phyloP scores from a whole-genome alignment of 53 echinoderm and acorn worm species.

The Apostichopus leukothele region DNA sequence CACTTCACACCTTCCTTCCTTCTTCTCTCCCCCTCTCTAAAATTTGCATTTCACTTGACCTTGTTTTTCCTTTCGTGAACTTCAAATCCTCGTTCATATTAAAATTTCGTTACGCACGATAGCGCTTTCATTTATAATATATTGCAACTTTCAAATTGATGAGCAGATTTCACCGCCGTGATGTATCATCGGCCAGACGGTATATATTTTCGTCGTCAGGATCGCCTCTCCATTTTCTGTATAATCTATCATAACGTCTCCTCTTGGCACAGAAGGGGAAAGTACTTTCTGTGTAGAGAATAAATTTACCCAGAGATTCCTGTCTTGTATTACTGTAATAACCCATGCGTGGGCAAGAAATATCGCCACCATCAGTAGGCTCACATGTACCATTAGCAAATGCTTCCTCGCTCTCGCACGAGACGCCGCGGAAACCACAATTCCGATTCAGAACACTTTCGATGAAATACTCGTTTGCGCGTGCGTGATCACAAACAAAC shows the following conservation, averaged over 20 bases:
- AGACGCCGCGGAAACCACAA: conserved; percentile 72
- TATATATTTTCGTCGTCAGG: background rate
- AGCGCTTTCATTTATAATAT: background rate
- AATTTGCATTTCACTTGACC: too few species aligned
- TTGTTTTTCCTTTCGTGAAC: too few species aligned
- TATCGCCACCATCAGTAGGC: conserved; percentile 57
- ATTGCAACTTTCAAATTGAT: conserved; percentile 16
- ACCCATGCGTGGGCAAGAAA: conserved; percentile 81
- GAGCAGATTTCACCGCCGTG: background rate
- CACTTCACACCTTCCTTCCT: too few species aligned
- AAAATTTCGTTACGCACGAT: background rate
- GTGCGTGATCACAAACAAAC: conserved; percentile 84
- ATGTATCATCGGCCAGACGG: background rate
- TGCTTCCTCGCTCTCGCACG: conserved; percentile 63
- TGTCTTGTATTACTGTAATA: conserved; percentile 53
- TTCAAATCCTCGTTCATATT: background rate
- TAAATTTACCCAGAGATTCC: conserved; percentile 26
- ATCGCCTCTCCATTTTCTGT: background rate
- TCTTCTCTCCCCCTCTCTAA: background rate
- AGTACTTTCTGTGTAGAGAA: conserved; percentile 31
- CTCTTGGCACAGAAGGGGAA: conserved; percentile 25
- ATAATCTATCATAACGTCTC: conserved; percentile 11
- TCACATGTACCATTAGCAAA: conserved; percentile 59
- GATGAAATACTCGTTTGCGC: conserved; percentile 75
- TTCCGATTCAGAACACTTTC: conserved; percentile 62